Evolutionary conservation across 2,113 vertebrate genomes (phyloP).

Genomic region (Gorsachius goisagi): DNA sequence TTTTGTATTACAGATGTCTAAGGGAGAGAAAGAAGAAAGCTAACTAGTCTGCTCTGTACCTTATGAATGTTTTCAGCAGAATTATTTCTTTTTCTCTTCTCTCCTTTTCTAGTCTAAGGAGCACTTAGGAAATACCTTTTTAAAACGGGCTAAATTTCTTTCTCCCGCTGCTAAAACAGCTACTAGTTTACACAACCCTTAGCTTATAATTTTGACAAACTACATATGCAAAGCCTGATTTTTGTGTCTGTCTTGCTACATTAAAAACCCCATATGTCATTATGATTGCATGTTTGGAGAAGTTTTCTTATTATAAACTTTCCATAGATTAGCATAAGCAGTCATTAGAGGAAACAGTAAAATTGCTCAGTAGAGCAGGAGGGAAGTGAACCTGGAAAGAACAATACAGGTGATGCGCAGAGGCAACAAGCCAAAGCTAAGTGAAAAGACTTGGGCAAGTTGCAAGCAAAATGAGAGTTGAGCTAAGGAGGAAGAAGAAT

Average conservation of each 20-base stretch:
- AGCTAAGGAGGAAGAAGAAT: background rate
- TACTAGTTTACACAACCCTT: background rate
- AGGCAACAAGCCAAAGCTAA: background rate
- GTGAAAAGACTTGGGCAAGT: background rate
- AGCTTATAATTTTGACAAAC: background rate
- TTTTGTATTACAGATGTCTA: background rate
- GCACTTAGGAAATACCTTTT: background rate
- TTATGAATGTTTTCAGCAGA: background rate
- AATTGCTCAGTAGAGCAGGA: background rate
- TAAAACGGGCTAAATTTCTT: background rate
- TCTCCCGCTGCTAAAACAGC: background rate
- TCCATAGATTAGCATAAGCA: background rate
- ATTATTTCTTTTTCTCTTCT: background rate
- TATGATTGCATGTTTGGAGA: background rate
- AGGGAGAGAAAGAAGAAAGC: background rate
- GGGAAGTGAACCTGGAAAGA: background rate
- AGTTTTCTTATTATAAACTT: background rate
- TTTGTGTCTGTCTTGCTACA: background rate
- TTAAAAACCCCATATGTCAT: background rate
- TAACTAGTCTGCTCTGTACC: background rate
- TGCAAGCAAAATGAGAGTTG: background rate
- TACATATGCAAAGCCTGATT: background rate
- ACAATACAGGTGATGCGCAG: accelerated
- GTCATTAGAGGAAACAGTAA: background rate
- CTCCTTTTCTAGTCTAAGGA: background rate